phyloP scores from a whole-genome alignment of 2,797 vertebrate species.

The Melanotaenia boesemani region DNA sequence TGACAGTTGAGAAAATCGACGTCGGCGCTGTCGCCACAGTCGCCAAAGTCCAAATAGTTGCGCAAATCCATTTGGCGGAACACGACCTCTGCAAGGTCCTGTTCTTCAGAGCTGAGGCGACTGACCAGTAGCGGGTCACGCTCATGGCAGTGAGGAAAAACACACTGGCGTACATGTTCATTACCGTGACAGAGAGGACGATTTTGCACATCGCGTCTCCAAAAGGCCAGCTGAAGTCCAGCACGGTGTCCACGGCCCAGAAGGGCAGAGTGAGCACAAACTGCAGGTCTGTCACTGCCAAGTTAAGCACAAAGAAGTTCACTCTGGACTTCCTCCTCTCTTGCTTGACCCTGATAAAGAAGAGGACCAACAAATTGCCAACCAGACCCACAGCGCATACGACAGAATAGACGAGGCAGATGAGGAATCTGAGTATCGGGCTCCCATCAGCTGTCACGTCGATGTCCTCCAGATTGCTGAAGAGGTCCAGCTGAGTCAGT shows the following conservation, averaged over 20 bases:
- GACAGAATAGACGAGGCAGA: slow-evolving; percentile 77
- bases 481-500: slow-evolving; percentile 29
- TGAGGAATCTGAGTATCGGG: slow-evolving; percentile 68
- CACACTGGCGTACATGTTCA: slow-evolving; percentile 90
- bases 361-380: slow-evolving; percentile 83
- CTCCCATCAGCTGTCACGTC: slow-evolving; percentile 78
- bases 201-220: slow-evolving; percentile 87
- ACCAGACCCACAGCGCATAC: slow-evolving; percentile 79
- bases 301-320: slow-evolving; percentile 82
- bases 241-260: slow-evolving; percentile 86
- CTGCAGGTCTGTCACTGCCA: slow-evolving; percentile 86
- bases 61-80: slow-evolving; percentile 71
- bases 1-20: slow-evolving; percentile 81
- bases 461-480: slow-evolving; percentile 76
- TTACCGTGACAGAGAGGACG: slow-evolving; percentile 85
- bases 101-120: slow-evolving; percentile 77
- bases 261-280: slow-evolving; percentile 87
- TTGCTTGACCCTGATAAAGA: slow-evolving; percentile 78
- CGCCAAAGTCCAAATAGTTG: slow-evolving; percentile 78
- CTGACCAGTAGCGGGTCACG: slow-evolving; percentile 83
- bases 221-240: slow-evolving; percentile 90
- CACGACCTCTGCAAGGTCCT: slow-evolving; percentile 50
- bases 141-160: slow-evolving; percentile 89
- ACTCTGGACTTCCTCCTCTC: slow-evolving; percentile 77
- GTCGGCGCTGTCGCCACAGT: slow-evolving; percentile 81